Base-by-base conservation (phyloP, 2,113 vertebrate genomes). In the Octodon degus region DNA sequence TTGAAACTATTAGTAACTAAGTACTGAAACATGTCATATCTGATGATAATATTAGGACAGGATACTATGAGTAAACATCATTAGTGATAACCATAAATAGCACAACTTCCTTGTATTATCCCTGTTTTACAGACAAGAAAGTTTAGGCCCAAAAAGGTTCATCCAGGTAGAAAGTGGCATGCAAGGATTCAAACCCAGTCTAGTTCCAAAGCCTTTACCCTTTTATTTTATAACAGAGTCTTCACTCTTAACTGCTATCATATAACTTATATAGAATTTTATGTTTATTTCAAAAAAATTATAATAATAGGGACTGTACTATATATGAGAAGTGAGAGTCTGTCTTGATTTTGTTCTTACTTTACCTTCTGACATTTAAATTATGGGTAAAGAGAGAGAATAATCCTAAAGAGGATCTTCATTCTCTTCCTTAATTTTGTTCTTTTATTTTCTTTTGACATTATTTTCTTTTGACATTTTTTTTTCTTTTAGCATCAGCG, bases 401-500 rank as follows among this genome's bases (percentile, higher is more conserved):
- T 86, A 86, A 87, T 68, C 24, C 32, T 80, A 55, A 92, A 94
- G 5, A 76, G n/a, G 4, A 7, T 96, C 12, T 97, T 55, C 24
- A 65, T 92, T 60, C 77, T 70, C 62, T 72, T 93, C 9, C 19
- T 12, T 27, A 16, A 11, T 81, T 91, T 60, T 74, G 50, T 65
- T 60, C 81, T 20, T 79, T 95, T 79, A 37, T 93, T 94, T 93
- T 74, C 63, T 92, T 94, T 96, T 95, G 7, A 47, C 83, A 50
- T 79, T 79, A 37, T 93, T 94, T 93, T 74, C 63, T 92, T 94
- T 96, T 95, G 7, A 47, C 83, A 32, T 79, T 43, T 43, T 79
- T 76, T 98, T 83, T 63, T 94, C 87, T 97, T 93, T 32, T 98
- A 99, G 99, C 98, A 99, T 99, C 98, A 99, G 99, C 47, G 99